Evolutionary conservation across 2,113 vertebrate genomes (phyloP).

Genomic region (Oceanodroma tethys): DNA sequence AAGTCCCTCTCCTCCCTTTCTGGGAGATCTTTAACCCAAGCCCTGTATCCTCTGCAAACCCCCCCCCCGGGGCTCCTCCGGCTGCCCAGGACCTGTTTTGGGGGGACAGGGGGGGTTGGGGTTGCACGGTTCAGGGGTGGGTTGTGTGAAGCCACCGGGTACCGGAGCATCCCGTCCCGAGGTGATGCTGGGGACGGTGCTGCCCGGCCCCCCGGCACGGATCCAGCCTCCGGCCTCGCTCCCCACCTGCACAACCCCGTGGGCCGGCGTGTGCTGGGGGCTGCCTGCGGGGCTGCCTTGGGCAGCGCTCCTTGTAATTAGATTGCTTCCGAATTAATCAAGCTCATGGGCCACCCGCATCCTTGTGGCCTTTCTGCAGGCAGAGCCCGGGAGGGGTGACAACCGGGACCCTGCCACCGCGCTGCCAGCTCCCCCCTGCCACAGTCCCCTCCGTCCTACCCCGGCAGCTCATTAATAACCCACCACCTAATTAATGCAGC

Average conservation of each 20-base stretch:
- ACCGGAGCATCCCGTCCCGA: background rate
- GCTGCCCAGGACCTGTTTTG: background rate
- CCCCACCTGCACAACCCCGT: background rate
- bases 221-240: background rate
- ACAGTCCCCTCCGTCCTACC: background rate
- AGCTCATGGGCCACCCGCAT: background rate
- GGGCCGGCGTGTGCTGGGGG: too few species aligned
- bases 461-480: background rate
- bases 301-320: background rate
- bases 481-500: background rate
- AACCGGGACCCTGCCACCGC: fast-evolving
- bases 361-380: background rate
- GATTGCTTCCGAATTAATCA: background rate
- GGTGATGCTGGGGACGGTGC: background rate
- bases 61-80: fast-evolving
- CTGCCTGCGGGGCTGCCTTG: background rate
- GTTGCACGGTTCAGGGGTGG: background rate
- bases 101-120: background rate
- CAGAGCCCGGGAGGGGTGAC: background rate
- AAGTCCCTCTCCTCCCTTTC: background rate
- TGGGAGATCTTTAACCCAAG: background rate
- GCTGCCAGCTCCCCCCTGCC: background rate
- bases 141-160: background rate
- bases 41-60: background rate
- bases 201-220: too few species aligned